Conservation (phyloP, 2,113 vertebrate species). For the Bothrops jararaca region DNA sequence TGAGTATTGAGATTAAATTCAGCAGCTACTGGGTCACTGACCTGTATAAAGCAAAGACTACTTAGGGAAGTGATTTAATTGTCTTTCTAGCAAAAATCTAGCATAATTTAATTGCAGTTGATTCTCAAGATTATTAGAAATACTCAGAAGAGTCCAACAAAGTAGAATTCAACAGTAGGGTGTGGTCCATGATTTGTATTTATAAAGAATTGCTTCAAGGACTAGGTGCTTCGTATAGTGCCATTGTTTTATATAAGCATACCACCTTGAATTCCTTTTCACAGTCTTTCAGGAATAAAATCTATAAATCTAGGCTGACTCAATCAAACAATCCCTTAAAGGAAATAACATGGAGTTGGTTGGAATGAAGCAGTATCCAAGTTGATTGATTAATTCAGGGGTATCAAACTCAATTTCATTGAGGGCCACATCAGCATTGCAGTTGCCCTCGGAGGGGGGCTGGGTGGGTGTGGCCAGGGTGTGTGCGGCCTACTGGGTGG, state of each 20-base stretch:
- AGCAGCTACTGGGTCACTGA: slow-evolving; percentile 80
- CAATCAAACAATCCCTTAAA: not conserved
- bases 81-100: not conserved
- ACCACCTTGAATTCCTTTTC: not conserved
- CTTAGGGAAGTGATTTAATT: not conserved
- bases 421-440: no score
- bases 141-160: not conserved
- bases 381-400: not conserved
- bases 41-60: slow-evolving; percentile 52
- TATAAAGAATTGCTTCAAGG: not conserved
- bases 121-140: not conserved
- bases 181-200: not conserved
- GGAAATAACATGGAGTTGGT: not conserved
- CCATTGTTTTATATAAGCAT: not conserved
- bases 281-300: not conserved
- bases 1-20: slow-evolving; percentile 85
- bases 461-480: no score
- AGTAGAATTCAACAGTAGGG: not conserved
- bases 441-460: no score
- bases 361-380: not conserved
- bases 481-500: no score
- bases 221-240: not conserved
- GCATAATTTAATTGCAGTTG: not conserved
- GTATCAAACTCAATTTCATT: no score
- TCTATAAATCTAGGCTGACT: not conserved